Evolutionary conservation across 2,888 invertebrate species (phyloP).

Genomic region (Mylabris sibirica): DNA sequence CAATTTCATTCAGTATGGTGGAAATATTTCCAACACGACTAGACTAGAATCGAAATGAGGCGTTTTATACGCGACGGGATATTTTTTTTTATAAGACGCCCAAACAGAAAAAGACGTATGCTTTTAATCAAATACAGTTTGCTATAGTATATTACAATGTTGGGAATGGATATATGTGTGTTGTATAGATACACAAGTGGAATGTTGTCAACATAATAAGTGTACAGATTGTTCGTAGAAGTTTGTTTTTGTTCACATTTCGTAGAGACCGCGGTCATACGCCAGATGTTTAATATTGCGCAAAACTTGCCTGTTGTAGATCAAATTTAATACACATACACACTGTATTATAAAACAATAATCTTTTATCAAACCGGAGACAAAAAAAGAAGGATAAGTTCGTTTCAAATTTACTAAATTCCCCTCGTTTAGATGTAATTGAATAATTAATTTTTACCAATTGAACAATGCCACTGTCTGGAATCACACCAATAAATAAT

Average conservation of each 20-base stretch:
- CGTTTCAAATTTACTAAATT: too few relatives aligned
- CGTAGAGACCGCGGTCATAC: slow-evolving; percentile 7
- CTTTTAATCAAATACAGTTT: neutral
- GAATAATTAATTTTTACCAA: slow-evolving; percentile 15
- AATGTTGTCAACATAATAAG: slow-evolving; percentile 16
- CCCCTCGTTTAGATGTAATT: neutral
- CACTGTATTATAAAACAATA: neutral
- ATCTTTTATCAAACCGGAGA: neutral
- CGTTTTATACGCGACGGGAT: neutral
- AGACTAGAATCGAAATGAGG: slow-evolving; percentile 9
- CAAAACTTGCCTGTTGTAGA: neutral
- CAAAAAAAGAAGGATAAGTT: slow-evolving; percentile 36
- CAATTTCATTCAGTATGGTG: neutral
- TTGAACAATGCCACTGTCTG: slow-evolving; percentile 8
- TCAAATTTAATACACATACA: slow-evolving; percentile 7
- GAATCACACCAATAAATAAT: slow-evolving; percentile 17
- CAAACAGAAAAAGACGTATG: neutral
- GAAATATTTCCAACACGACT: neutral
- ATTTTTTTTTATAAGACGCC: neutral
- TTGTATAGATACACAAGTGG: neutral
- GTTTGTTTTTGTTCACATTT: slow-evolving; percentile 7
- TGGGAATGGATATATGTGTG: neutral
- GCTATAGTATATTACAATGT: neutral
- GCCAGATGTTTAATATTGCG: slow-evolving; percentile 9
- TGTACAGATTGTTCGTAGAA: slow-evolving; percentile 15